A percentile compares a stretch with the other conserved stretches of the same genome.
Evolutionary conservation across 2,113 vertebrate genomes (phyloP).

Genomic region (Equus quagga): DNA sequence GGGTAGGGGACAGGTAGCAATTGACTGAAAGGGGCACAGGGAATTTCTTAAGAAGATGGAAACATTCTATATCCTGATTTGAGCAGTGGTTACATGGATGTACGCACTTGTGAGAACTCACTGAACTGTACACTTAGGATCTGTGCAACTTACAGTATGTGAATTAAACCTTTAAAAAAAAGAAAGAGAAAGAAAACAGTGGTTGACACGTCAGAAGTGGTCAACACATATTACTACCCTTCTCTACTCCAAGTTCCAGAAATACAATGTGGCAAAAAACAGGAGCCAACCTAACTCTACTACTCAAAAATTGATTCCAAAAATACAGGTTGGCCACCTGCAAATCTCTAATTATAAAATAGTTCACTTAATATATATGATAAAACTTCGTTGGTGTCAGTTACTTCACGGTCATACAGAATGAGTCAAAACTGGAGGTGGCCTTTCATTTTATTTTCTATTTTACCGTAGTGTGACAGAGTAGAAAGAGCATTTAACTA

Average conservation of each 20-base stretch:
- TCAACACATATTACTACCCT: background rate
- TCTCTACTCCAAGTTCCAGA: background rate
- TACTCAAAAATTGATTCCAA: conserved; percentile 43
- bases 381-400: background rate
- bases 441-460: background rate
- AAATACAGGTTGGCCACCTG: background rate
- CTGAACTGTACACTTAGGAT: background rate
- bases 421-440: background rate
- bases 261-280: background rate
- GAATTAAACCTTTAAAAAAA: background rate
- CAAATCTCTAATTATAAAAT: conserved; percentile 42
- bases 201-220: background rate
- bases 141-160: background rate
- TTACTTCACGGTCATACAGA: conserved; percentile 2
- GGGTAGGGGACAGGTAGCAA: background rate
- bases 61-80: background rate
- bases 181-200: background rate
- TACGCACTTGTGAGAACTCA: background rate
- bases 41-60: background rate
- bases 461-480: background rate
- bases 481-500: background rate
- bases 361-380: background rate
- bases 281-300: background rate
- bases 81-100: background rate
- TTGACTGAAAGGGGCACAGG: background rate